These are phyloP conservation scores for Pseudorhombus dupliciocellatus DNA, from an alignment of 2,113 vertebrate species.

Conservation along the genomic window DNA sequence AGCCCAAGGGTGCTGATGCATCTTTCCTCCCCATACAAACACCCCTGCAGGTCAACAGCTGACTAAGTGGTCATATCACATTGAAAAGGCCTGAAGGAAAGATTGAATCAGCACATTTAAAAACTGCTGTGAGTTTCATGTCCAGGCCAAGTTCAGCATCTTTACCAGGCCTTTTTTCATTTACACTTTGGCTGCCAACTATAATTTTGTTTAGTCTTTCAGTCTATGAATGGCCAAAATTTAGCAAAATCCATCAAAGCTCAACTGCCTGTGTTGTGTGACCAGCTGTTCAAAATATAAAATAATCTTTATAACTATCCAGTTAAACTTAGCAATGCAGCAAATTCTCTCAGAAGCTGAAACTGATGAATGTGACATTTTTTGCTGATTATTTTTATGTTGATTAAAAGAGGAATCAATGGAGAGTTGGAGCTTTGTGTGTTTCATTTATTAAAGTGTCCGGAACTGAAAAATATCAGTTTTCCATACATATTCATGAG, in stretches of 20 bases:
- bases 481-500: background rate
- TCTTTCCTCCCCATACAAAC: constrained; percentile 32
- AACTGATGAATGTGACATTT: too few relatives aligned
- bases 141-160: background rate
- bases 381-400: background rate
- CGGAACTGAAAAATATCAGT: background rate
- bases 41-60: constrained; percentile 32
- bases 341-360: background rate
- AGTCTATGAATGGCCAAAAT: background rate
- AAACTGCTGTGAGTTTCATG: background rate
- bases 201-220: background rate
- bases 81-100: constrained; percentile 9
- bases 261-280: background rate
- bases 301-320: background rate
- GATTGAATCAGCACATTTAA: constrained; percentile 32
- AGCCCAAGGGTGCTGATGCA: constrained; percentile 15
- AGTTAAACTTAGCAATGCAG: background rate
- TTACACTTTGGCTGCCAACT: background rate
- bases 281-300: background rate
- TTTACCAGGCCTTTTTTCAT: background rate
- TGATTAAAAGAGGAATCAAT: background rate
- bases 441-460: too few relatives aligned
- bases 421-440: background rate
- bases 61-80: constrained; percentile 35
- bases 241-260: background rate